These are phyloP conservation scores for Anthonomus grandis DNA, from an alignment of 1,140 invertebrate species.

Conservation along the genomic window DNA sequence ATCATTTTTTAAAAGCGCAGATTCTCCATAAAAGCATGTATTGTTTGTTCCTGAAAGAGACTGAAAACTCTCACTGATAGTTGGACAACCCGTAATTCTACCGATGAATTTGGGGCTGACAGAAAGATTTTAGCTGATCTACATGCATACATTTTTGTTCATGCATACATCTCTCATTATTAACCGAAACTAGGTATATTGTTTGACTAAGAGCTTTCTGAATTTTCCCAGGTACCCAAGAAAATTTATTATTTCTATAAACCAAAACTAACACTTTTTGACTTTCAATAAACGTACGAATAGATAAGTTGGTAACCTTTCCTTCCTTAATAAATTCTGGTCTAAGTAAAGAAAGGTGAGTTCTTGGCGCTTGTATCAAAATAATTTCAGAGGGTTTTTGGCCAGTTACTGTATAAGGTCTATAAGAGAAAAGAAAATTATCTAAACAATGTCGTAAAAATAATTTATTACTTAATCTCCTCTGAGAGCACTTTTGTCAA, in stretches of 20 bases:
- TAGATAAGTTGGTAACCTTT: not conserved
- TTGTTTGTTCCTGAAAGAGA: too few relatives aligned
- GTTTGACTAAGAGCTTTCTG: not conserved
- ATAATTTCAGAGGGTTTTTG: not conserved
- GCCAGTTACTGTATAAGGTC: not conserved
- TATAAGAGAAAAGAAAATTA: not conserved
- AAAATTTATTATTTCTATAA: not conserved
- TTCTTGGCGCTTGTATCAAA: not conserved
- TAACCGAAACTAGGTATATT: not conserved
- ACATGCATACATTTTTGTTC: not conserved
- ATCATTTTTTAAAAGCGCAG: too few relatives aligned
- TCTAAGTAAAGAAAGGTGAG: not conserved
- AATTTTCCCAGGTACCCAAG: not conserved
- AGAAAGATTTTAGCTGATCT: not conserved
- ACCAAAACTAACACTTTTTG: not conserved
- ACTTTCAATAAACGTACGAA: not conserved
- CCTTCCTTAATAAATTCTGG: not conserved
- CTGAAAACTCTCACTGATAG: too few relatives aligned
- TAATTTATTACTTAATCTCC: not conserved
- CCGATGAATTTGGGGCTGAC: too few relatives aligned
- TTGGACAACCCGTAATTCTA: too few relatives aligned
- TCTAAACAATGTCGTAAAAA: not conserved
- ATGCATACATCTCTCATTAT: too few relatives aligned
- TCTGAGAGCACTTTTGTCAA: not conserved
- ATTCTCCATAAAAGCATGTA: too few relatives aligned